Evolutionary conservation across 2,113 vertebrate species (phyloP).

Genomic region (Takifugu bimaculatus): DNA sequence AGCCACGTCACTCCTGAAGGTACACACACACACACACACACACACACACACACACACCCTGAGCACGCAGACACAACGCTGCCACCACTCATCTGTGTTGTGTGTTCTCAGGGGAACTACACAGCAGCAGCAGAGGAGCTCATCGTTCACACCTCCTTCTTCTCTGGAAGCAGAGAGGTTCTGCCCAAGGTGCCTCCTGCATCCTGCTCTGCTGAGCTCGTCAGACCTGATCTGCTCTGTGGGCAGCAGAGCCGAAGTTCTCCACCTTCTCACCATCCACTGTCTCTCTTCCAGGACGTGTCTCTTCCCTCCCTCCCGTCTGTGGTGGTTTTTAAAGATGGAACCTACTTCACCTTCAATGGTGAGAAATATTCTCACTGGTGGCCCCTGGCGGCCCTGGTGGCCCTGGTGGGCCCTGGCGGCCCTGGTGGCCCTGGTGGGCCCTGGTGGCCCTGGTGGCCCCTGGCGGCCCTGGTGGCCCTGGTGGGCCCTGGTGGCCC

Average conservation of each 20-base stretch:
- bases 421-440: too few species aligned
- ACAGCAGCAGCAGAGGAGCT: slow-evolving; percentile 85
- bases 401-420: too few species aligned
- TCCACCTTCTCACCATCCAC: not conserved
- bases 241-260: too few species aligned
- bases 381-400: too few species aligned
- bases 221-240: too few species aligned
- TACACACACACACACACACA: slow-evolving; percentile 9
- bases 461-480: too few species aligned
- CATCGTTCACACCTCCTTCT: slow-evolving; percentile 89
- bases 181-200: slow-evolving; percentile 79
- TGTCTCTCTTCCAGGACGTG: slow-evolving; percentile 72
- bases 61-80: not conserved
- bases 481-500: too few species aligned
- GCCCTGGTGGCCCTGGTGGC: too few species aligned
- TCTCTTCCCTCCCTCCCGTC: slow-evolving; percentile 81
- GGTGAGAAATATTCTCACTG: slow-evolving; percentile 70
- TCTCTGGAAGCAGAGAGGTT: slow-evolving; percentile 83
- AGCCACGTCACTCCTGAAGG: slow-evolving; percentile 89
- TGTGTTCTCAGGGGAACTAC: slow-evolving; percentile 81
- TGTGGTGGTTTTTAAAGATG: slow-evolving; percentile 93
- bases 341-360: slow-evolving; percentile 81
- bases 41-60: slow-evolving; percentile 4
- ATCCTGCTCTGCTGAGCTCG: too few species aligned
- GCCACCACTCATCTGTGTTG: not conserved